These are phyloP conservation scores for Caenorhabditis brenneri DNA, from an alignment of 1,140 invertebrate genomes.

Conservation along the genomic window DNA sequence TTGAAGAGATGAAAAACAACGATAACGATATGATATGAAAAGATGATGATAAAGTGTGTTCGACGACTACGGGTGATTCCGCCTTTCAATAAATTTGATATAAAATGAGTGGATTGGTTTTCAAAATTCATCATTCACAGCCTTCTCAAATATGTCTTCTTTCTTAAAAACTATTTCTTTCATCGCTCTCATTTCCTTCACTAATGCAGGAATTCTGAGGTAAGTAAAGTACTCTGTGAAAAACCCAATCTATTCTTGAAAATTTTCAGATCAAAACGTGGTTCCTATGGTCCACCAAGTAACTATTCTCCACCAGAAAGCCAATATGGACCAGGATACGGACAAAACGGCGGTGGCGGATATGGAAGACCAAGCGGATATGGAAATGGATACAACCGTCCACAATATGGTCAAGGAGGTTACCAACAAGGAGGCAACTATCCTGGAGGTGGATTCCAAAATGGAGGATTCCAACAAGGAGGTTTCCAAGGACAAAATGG, in stretches of 20 bases:
- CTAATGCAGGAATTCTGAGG: background rate
- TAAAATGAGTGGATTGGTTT: background rate
- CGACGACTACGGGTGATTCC: constrained; percentile 10
- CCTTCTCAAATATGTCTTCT: constrained; percentile 1
- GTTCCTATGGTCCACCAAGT: constrained; percentile 21
- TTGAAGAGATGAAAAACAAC: background rate
- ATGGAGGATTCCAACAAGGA: background rate
- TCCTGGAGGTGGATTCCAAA: background rate
- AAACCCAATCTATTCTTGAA: background rate
- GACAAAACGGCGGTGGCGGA: background rate
- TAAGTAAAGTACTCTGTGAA: background rate
- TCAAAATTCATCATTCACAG: constrained; percentile 14
- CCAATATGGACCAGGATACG: background rate
- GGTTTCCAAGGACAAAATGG: constrained; percentile 11
- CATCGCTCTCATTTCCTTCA: background rate
- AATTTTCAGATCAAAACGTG: background rate
- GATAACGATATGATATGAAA: background rate
- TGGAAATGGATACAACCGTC: constrained; percentile 20
- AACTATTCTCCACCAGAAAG: constrained; percentile 11
- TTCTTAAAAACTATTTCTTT: background rate
- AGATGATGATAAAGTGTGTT: constrained; percentile 24
- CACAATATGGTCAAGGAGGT: constrained; percentile 9
- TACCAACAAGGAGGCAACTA: constrained; percentile 37
- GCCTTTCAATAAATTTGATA: constrained; percentile 8
- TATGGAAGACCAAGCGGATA: constrained; percentile 1